These are phyloP conservation scores for Acromyrmex charruanus DNA, from an alignment of 1,140 invertebrate species.

Conservation along the genomic window DNA sequence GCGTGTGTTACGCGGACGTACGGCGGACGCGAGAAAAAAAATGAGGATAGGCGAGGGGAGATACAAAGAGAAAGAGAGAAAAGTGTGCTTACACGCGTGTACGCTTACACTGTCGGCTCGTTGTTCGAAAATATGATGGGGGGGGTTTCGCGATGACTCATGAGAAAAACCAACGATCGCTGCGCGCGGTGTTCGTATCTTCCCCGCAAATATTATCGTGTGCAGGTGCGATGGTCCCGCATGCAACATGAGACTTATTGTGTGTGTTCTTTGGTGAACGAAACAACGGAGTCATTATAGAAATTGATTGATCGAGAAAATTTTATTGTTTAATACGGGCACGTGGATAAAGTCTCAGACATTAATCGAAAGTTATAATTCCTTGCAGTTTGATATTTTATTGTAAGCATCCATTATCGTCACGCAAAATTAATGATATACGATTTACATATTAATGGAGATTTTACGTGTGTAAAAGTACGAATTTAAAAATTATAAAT, in stretches of 20 bases:
- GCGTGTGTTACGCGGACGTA: constrained; percentile 33
- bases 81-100: neutral
- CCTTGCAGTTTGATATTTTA: neutral
- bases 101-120: constrained; percentile 2
- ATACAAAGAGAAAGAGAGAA: neutral
- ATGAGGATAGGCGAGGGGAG: neutral
- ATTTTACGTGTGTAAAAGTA: neutral
- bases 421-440: neutral
- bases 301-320: constrained; percentile 30
- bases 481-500: too few species aligned
- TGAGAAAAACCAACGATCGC: constrained; percentile 50
- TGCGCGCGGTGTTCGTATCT: constrained; percentile 9
- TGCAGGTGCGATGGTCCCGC: constrained; percentile 33
- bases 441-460: neutral
- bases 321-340: constrained; percentile 10
- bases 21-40: neutral
- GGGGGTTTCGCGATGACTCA: constrained; percentile 33
- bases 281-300: constrained; percentile 28
- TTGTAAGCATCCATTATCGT: neutral
- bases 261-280: neutral
- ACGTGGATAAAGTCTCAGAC: neutral
- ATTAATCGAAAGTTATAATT: constrained; percentile 1
- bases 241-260: neutral
- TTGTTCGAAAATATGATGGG: constrained; percentile 33
- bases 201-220: constrained; percentile 26